Evolutionary conservation across 2,797 vertebrate genomes (phyloP), one percentile per base, ranked within the genome.

Genomic region (Sebastes hubbsi): DNA sequence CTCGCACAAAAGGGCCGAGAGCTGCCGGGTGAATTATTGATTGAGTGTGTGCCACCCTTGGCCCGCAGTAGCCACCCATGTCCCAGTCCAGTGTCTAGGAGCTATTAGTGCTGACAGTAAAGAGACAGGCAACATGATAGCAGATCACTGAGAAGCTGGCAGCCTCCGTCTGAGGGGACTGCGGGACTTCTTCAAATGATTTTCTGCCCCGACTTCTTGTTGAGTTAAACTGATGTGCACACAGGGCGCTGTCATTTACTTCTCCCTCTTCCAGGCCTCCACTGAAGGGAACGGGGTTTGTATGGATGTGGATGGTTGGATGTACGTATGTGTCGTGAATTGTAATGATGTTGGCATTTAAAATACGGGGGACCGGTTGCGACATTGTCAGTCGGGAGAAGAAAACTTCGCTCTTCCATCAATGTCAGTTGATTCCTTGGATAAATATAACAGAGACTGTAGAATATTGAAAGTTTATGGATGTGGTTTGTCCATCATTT

Each of bases 81-180:
- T 88, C 86, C 85, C 89, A 38, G 84, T 69, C 82, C 82, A 82
- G 82, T 79, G 82, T 93, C 83, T 76, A 69, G 72, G 83, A 84
- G 81, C 91, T 83, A 89, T 91, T 91, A 91, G 86, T 65, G 89
- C 76, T 91, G 91, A 92, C 91, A 93, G 88, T 91, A 84, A 90
- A 89, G 88, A 91, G 92, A 92, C 91, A 92, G 82, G 83, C 87
- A 80, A 88, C 91, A 91, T 88, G 89, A 91, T 89, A 87, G 87
- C 80, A 66, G 81, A 90, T 90, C 88, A 85, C 87, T 67, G 84
- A 82, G 85, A 81, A 86, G 89, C 86, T 88, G 89, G 80, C 90
- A 91, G 89, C 85, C 81, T 75, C 78, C 77, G 67, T 90, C 93
- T 91, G 87, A 87, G 54, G 91, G 87, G 91, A 90, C 89, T 80